Conservation (phyloP, 2,797 vertebrate genomes). For the Fratercula arctica region DNA sequence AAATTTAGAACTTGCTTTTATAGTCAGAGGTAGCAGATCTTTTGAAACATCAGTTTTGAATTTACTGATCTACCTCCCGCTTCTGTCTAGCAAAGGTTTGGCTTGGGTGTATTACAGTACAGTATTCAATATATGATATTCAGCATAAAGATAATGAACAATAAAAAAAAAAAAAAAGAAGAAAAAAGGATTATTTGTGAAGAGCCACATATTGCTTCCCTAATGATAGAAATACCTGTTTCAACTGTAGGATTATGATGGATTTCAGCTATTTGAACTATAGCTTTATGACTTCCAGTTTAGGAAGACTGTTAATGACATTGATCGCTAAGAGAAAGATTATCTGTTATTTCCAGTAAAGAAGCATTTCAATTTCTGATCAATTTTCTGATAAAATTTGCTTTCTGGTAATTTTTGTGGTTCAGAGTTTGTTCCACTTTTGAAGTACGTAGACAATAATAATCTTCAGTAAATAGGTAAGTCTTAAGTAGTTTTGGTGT, state of each 20-base stretch:
- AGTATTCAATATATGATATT: neutral
- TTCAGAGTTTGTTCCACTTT: neutral
- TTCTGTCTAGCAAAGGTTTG: neutral
- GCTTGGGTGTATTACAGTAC: neutral
- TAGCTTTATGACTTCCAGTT: neutral
- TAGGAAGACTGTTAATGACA: neutral
- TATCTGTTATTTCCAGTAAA: neutral
- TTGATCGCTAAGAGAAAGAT: neutral
- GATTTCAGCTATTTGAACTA: neutral
- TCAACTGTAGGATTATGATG: neutral
- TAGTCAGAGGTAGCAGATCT: neutral
- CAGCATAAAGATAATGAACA: neutral
- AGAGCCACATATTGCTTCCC: neutral
- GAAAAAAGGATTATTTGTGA: neutral
- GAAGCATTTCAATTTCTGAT: neutral
- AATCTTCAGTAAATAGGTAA: neutral
- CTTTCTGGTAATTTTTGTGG: neutral
- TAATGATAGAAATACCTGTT: neutral
- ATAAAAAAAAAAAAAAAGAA: neutral
- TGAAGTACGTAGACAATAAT: neutral
- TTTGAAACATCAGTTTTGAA: neutral
- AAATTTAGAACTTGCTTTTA: neutral
- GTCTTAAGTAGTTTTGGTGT: neutral
- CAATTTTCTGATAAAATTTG: neutral
- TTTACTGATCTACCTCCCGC: neutral